Evolutionary conservation across 2,113 vertebrate genomes (phyloP), one percentile per base, ranked within the genome.

Genomic region (Corythaixoides concolor): DNA sequence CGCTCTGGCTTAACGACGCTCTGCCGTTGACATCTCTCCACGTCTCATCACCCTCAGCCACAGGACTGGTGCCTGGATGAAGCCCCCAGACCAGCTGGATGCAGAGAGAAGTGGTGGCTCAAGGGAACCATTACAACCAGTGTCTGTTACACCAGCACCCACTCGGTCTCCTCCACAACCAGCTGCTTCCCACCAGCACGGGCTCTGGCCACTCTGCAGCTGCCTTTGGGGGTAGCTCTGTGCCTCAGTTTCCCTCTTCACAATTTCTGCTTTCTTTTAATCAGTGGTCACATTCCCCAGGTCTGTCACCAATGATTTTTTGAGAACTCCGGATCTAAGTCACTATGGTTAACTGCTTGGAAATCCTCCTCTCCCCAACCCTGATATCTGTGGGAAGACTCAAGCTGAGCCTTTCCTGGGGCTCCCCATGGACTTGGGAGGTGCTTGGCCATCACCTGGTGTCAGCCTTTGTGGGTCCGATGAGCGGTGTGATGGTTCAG

Each of bases 1-100:
- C 82, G 1, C 14, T 49, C 59, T 19, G 39, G 32, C 27, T n/a
- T 94, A 41, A 83, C 5, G 66, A 55, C 0, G 1, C n/a, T 19
- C 39, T 15, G 5, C 0, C 0, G 50, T 5, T 53, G 69, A 33
- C 22, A 5, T 10, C 5, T 56, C 15, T 18, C 21, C 58, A 45
- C 7, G 0, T 15, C 28, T 50, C n/a, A 15, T 14, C 39, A 18
- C 24, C 16, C 2, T 22, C 17, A 0, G 1, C 12, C 2, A 0
- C 1, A 2, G 4, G 20, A 28, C 5, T 63, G 28, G 43, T 0
- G 0, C 58, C 52, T 47, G 50, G 33, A n/a, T 39, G 62, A 39
- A 21, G 8, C 7, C 16, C 19, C 19, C 14, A 17, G 9, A 12
- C 10, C 0, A 1, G 3, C 8, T 12, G 26, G 47, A 18, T 32